Evolutionary conservation across 1,140 invertebrate genomes (phyloP).

Genomic region (Microvelia longipes): DNA sequence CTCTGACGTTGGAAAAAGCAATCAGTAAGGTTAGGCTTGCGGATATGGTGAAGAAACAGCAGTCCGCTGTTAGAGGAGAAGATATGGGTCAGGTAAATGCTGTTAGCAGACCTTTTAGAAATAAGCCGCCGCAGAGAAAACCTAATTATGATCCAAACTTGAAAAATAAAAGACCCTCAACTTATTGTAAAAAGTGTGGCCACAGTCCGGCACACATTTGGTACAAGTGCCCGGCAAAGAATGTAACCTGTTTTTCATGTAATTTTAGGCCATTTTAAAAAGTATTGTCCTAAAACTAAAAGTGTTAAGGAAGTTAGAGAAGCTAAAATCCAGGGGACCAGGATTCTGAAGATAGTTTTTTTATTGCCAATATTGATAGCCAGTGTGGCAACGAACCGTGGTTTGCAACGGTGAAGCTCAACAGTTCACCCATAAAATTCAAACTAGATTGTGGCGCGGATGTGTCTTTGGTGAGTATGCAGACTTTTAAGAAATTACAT

Average conservation of each 20-base stretch:
- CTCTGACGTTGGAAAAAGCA: neutral
- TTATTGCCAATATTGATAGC: neutral
- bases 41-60: neutral
- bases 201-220: neutral
- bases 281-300: too few relatives aligned
- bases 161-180: neutral
- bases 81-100: too few relatives aligned
- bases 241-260: neutral
- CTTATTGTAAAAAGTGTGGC: neutral
- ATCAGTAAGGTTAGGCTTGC: neutral
- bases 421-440: neutral
- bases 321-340: neutral
- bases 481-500: neutral
- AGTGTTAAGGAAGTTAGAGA: too few relatives aligned
- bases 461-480: neutral
- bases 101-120: neutral
- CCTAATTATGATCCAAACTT: neutral
- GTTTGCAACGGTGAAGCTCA: neutral
- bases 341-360: neutral
- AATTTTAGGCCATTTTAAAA: neutral
- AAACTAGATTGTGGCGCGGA: neutral
- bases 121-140: neutral
- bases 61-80: neutral
- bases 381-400: neutral
- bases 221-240: neutral